Percentiles rank a stretch among this genome's conserved stretches.
These are phyloP conservation scores for Drosophila pseudoobscura DNA, from an alignment of 1,140 invertebrate species.

Conservation along the genomic window DNA sequence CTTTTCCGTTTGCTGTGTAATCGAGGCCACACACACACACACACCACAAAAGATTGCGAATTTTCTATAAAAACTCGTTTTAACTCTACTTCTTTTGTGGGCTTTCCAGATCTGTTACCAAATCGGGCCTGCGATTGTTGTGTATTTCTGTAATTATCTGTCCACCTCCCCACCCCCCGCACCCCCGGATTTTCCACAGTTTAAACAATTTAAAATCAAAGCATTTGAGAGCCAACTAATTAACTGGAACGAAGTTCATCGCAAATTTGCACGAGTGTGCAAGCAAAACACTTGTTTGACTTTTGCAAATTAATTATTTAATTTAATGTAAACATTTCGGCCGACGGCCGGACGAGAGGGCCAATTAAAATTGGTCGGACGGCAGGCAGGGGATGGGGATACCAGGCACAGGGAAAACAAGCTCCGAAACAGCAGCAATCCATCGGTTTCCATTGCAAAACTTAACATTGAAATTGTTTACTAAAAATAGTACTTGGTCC, in stretches of 20 bases:
- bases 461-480: conserved; percentile 37
- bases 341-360: conserved; percentile 36
- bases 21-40: too few relatives aligned
- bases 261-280: conserved; percentile 20
- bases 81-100: too few relatives aligned
- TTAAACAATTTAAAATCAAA: conserved; percentile 34
- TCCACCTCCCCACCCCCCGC: too few relatives aligned
- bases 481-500: neutral
- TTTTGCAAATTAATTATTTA: conserved; percentile 59
- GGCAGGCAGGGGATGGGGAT: neutral
- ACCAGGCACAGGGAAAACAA: conserved; percentile 23
- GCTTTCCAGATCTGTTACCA: too few relatives aligned
- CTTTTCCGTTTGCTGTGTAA: too few relatives aligned
- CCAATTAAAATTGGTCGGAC: conserved; percentile 60
- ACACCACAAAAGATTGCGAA: too few relatives aligned
- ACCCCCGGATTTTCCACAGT: neutral
- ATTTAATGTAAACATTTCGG: conserved; percentile 59
- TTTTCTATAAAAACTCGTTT: too few relatives aligned
- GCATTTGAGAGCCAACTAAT: conserved; percentile 37
- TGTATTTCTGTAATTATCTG: too few relatives aligned
- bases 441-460: conserved; percentile 12
- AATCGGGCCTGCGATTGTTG: too few relatives aligned
- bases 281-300: conserved; percentile 46
- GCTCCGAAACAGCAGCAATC: conserved; percentile 25
- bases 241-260: conserved; percentile 39